These are phyloP conservation scores for Candidula unifasciata DNA, from an alignment of 2,888 invertebrate genomes.

Conservation along the genomic window DNA sequence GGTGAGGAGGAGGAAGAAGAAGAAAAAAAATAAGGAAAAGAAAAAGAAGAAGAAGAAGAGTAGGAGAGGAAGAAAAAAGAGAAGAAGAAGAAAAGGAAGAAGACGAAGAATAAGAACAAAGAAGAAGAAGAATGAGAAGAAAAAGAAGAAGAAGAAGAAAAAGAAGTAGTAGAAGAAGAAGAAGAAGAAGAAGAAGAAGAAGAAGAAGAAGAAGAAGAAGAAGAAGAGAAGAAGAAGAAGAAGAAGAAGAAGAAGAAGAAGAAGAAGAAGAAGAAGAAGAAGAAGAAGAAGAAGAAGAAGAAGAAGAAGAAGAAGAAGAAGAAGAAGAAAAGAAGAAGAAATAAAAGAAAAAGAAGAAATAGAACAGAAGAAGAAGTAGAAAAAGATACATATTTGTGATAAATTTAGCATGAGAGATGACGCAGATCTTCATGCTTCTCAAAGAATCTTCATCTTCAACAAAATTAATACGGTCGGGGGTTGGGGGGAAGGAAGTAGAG, in stretches of 20 bases:
- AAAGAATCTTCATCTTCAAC: too few species aligned
- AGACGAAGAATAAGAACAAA: conserved; percentile 4
- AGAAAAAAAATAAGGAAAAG: conserved; percentile 15
- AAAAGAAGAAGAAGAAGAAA: neutral
- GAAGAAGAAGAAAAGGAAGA: neutral
- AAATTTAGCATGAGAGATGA: too few species aligned
- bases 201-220: conserved; percentile 4
- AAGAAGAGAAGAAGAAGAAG: neutral
- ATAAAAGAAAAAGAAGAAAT: too few species aligned
- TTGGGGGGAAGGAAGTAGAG: too few species aligned
- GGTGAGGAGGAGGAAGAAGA: neutral
- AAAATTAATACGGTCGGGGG: too few species aligned
- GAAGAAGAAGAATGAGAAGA: neutral
- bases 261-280: neutral
- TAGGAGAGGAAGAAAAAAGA: neutral
- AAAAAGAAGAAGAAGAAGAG: conserved; percentile 27
- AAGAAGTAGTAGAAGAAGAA: neutral
- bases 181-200: neutral
- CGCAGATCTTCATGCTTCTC: too few species aligned
- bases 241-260: neutral
- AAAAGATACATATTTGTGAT: too few species aligned
- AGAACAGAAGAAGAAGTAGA: too few species aligned
- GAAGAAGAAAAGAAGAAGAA: neutral
- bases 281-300: neutral
- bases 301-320: neutral